Evolutionary conservation across 2,888 invertebrate species (phyloP).

Genomic region (Cheilosia urbana): DNA sequence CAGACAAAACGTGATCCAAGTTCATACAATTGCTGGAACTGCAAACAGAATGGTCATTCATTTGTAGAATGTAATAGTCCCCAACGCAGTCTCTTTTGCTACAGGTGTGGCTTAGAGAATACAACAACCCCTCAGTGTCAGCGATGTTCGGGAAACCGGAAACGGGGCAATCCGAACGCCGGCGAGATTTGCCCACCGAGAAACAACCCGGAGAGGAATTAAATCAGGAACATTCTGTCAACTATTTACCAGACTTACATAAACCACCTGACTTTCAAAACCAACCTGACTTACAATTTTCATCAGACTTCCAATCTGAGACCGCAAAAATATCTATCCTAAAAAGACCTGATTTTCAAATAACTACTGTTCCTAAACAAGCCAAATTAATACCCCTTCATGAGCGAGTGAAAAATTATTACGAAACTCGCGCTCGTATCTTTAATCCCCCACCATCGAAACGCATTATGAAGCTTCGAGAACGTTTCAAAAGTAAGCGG

Average conservation of each 20-base stretch:
- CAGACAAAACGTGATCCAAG: too few relatives aligned
- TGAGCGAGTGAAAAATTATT: slow-evolving; percentile 7
- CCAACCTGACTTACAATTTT: too few relatives aligned
- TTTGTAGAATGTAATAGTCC: background rate
- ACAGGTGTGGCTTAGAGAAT: too few relatives aligned
- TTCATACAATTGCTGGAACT: background rate
- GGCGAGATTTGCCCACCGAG: background rate
- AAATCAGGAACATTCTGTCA: too few relatives aligned
- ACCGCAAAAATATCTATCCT: background rate
- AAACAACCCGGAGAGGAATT: background rate
- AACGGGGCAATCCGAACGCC: background rate
- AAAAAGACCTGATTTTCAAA: background rate
- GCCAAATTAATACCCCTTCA: slow-evolving; percentile 1
- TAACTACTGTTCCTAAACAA: background rate
- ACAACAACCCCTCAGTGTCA: background rate
- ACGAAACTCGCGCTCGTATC: slow-evolving; percentile 2
- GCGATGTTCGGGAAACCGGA: background rate
- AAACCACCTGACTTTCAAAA: accelerated
- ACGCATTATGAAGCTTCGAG: background rate
- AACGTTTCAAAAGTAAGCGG: background rate
- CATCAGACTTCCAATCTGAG: too few relatives aligned
- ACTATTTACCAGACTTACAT: too few relatives aligned
- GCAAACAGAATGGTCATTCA: background rate
- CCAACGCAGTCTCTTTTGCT: too few relatives aligned
- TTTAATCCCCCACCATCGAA: background rate